Conservation (phyloP, 2,113 vertebrate species). For the Nesoenas mayeri region DNA sequence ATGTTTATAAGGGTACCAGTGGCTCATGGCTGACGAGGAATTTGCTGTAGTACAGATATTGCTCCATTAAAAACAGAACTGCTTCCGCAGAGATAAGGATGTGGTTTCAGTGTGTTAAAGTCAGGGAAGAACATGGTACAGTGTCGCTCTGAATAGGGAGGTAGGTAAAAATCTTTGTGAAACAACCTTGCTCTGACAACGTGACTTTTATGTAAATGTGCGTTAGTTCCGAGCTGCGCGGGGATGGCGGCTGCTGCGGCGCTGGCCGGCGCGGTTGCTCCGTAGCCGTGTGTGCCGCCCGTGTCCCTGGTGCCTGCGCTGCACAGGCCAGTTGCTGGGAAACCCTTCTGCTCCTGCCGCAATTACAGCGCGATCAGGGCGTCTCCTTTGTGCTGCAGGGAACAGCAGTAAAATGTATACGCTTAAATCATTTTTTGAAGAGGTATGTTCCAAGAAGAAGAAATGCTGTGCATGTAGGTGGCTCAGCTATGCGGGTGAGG, state of each 20-base stretch:
- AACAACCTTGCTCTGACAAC: neutral
- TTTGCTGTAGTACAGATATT: neutral
- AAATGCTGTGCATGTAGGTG: neutral
- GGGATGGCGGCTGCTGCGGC: neutral
- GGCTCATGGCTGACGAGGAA: neutral
- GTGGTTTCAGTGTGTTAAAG: neutral
- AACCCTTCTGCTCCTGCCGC: neutral
- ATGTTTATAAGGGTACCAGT: neutral
- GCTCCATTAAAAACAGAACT: neutral
- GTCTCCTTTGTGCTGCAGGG: neutral
- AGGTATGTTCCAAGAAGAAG: neutral
- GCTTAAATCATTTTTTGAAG: neutral
- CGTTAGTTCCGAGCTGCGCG: neutral
- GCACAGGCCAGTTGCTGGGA: constrained; percentile 33
- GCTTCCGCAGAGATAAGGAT: neutral
- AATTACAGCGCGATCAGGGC: neutral
- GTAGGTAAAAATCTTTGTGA: neutral
- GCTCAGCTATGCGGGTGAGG: neutral
- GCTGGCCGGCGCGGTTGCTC: neutral
- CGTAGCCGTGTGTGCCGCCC: neutral
- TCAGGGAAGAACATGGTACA: neutral
- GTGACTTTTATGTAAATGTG: neutral
- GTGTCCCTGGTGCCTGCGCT: neutral
- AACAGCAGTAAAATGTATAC: neutral
- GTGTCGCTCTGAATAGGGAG: accelerated